phyloP scores from a whole-genome alignment of 2,797 vertebrate genomes.

The Typhlichthys eigenmanni region DNA sequence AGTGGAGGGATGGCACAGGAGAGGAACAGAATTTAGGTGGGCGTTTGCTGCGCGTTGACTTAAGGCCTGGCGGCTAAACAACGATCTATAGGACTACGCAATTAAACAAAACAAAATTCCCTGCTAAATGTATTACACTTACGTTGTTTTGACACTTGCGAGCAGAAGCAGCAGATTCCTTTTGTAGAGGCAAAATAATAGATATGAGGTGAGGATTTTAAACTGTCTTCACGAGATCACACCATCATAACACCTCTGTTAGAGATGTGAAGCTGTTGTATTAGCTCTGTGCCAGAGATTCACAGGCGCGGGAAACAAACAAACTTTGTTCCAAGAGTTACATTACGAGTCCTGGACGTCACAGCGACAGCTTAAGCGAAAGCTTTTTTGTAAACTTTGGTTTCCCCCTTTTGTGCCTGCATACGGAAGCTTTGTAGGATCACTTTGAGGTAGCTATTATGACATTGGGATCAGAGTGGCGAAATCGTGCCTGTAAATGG shows the following conservation, averaged over 20 bases:
- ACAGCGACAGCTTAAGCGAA: slow-evolving; percentile 9
- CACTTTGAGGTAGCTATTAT: slow-evolving; percentile 50
- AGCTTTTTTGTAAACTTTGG: slow-evolving; percentile 15
- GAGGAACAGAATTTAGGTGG: slow-evolving; percentile 23
- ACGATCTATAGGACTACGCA: slow-evolving; percentile 3
- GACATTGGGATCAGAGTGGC: slow-evolving; percentile 48
- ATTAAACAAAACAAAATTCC: neutral
- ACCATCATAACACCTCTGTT: slow-evolving; percentile 30
- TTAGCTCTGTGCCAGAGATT: slow-evolving; percentile 22
- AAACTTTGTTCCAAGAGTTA: slow-evolving; percentile 18
- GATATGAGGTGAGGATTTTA: slow-evolving; percentile 23
- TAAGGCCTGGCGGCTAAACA: slow-evolving; percentile 4
- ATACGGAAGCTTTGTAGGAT: slow-evolving; percentile 21
- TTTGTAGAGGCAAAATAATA: slow-evolving; percentile 24
- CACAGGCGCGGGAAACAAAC: slow-evolving; percentile 28
- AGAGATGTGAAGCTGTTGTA: slow-evolving; percentile 37
- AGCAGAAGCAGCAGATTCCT: slow-evolving; percentile 20
- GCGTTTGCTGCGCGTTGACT: slow-evolving; percentile 3
- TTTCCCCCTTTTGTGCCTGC: neutral
- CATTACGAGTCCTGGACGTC: slow-evolving; percentile 3
- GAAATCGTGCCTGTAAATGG: slow-evolving; percentile 36
- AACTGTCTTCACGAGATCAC: slow-evolving; percentile 32
- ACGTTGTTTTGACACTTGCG: slow-evolving; percentile 15
- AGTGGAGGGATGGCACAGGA: slow-evolving; percentile 17
- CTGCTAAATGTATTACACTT: neutral